These are phyloP conservation scores for Labeo catla DNA, from an alignment of 2,113 vertebrate species.

Conservation along the genomic window DNA sequence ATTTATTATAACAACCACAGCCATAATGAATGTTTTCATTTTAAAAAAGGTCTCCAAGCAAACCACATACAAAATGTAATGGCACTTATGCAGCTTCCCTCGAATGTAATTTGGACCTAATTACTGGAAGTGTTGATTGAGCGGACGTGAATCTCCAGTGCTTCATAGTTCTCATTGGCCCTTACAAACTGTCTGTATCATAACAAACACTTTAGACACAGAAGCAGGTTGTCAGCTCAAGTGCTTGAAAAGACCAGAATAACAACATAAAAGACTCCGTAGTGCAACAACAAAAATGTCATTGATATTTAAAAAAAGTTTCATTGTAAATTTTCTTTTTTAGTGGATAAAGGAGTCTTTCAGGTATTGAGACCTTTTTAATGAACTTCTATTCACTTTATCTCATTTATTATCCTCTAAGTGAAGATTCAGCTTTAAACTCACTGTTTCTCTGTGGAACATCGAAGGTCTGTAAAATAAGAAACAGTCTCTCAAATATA, in stretches of 20 bases:
- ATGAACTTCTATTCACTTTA: not conserved
- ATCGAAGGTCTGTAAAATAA: not conserved
- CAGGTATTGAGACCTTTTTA: not conserved
- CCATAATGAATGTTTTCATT: not conserved
- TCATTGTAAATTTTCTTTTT: not conserved
- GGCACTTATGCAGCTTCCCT: not conserved
- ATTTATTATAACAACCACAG: not conserved
- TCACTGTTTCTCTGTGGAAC: not conserved
- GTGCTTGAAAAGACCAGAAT: not conserved
- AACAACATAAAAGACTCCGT: not conserved
- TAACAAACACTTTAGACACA: not conserved
- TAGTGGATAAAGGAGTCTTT: not conserved
- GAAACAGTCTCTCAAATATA: not conserved
- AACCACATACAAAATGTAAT: not conserved
- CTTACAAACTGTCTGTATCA: not conserved
- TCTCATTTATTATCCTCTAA: not conserved
- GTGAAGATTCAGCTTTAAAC: not conserved
- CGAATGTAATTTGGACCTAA: not conserved
- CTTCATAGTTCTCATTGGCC: slow-evolving; percentile 3
- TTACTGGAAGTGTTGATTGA: slow-evolving; percentile 8
- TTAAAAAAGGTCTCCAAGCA: not conserved
- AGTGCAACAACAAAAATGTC: not conserved
- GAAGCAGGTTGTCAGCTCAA: not conserved
- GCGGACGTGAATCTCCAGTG: not conserved
- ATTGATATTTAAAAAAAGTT: not conserved